Evolutionary conservation across 2,113 vertebrate genomes (phyloP).

Genomic region (Gavialis gangeticus): DNA sequence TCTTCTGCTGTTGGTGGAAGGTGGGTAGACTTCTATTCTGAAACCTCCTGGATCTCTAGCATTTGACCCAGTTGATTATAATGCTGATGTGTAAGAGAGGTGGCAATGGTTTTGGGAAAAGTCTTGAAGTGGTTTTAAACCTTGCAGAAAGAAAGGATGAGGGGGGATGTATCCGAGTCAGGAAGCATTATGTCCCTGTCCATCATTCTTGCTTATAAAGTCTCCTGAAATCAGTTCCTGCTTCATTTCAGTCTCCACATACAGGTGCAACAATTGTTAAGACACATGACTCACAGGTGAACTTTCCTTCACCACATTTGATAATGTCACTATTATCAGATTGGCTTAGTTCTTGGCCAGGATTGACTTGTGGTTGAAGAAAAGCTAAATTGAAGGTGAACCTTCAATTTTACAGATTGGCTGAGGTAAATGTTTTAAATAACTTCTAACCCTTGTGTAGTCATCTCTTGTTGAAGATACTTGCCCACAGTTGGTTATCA

Average conservation of each 20-base stretch:
- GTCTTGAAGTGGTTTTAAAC: too few species aligned
- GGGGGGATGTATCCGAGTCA: too few species aligned
- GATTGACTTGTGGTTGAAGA: neutral
- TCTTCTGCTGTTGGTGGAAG: too few species aligned
- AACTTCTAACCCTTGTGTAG: neutral
- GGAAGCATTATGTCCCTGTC: neutral
- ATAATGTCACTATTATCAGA: slow-evolving; percentile 7
- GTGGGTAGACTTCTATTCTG: too few species aligned
- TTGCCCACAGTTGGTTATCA: neutral
- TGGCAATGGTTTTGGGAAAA: too few species aligned
- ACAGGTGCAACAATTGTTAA: neutral
- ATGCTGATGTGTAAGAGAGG: too few species aligned
- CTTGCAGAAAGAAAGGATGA: too few species aligned
- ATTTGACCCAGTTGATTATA: too few species aligned
- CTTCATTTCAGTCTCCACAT: slow-evolving; percentile 13
- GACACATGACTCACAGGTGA: too few species aligned
- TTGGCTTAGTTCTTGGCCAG: neutral
- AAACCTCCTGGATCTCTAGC: too few species aligned
- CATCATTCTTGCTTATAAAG: neutral
- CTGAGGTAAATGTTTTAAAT: neutral
- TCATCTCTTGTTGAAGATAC: neutral
- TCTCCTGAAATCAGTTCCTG: slow-evolving; percentile 31
- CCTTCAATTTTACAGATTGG: too few species aligned
- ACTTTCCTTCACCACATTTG: neutral
- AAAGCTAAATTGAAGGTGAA: neutral